A percentile compares a stretch with the other conserved stretches of the same genome.
Conservation (phyloP, 2,113 vertebrate species). For the Neolamprologus fasciatus region DNA sequence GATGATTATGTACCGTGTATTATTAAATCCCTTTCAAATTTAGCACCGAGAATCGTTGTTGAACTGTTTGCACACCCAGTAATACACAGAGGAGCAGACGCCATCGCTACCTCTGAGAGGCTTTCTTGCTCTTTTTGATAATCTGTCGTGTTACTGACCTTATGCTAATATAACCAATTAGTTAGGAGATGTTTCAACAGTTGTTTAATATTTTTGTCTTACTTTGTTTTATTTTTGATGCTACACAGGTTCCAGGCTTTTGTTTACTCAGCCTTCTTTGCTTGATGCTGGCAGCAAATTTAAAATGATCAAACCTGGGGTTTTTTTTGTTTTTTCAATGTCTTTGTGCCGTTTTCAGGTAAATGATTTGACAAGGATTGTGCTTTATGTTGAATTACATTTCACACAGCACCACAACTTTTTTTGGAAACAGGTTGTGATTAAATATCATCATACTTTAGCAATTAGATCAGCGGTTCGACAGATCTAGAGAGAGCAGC, state of each 20-base stretch:
- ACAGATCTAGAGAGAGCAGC: background rate
- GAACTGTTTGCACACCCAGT: background rate
- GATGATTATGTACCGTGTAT: background rate
- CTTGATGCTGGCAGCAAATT: background rate
- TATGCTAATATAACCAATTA: background rate
- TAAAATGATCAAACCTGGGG: background rate
- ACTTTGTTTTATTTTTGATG: background rate
- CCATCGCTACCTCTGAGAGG: background rate
- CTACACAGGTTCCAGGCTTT: background rate
- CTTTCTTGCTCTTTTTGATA: background rate
- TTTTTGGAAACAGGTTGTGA: background rate
- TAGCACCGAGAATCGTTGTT: background rate
- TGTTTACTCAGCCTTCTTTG: background rate
- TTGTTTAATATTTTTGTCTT: background rate
- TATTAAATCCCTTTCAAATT: background rate
- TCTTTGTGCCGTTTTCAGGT: background rate
- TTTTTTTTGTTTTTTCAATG: background rate
- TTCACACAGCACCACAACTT: background rate
- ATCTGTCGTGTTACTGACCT: background rate
- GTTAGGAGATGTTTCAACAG: background rate
- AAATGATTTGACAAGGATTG: background rate
- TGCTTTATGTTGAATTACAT: background rate
- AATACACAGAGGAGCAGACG: background rate
- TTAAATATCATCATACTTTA: conserved; percentile 26
- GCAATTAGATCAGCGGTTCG: background rate